phyloP scores from a whole-genome alignment of 2,113 vertebrate species.

The Syngnathus floridae region DNA sequence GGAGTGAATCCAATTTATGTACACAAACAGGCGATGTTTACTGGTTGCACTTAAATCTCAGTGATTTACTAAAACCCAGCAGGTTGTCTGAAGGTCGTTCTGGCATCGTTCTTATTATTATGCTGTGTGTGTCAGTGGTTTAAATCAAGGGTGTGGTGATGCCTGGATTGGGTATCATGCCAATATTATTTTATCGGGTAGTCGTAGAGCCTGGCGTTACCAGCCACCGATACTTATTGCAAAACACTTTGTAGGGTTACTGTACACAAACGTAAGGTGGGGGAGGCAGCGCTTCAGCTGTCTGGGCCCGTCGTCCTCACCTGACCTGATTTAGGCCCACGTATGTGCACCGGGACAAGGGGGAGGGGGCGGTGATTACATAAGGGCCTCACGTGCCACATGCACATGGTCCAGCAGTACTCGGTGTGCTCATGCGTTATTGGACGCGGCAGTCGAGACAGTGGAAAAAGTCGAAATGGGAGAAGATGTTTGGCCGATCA shows the following conservation, averaged over 20 bases:
- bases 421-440: slow-evolving; percentile 4
- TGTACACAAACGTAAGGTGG: not conserved
- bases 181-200: too few species aligned
- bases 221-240: not conserved
- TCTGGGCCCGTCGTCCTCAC: slow-evolving; percentile 46
- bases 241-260: not conserved
- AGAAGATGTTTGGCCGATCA: not conserved
- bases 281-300: not conserved
- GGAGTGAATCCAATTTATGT: not conserved
- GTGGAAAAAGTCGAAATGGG: slow-evolving; percentile 8
- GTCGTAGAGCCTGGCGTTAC: too few species aligned
- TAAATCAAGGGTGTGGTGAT: too few species aligned
- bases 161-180: too few species aligned
- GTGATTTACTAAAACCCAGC: not conserved
- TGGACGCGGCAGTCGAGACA: slow-evolving; percentile 1
- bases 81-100: not conserved
- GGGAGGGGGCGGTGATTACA: slow-evolving; percentile 43
- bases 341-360: slow-evolving; percentile 21
- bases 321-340: slow-evolving; percentile 61
- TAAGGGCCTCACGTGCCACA: slow-evolving; percentile 51
- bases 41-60: not conserved
- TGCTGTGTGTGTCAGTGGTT: not conserved
- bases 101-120: not conserved
- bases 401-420: not conserved
- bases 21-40: not conserved